phyloP scores from a whole-genome alignment of 2,113 vertebrate species.

The Tetrax tetrax region DNA sequence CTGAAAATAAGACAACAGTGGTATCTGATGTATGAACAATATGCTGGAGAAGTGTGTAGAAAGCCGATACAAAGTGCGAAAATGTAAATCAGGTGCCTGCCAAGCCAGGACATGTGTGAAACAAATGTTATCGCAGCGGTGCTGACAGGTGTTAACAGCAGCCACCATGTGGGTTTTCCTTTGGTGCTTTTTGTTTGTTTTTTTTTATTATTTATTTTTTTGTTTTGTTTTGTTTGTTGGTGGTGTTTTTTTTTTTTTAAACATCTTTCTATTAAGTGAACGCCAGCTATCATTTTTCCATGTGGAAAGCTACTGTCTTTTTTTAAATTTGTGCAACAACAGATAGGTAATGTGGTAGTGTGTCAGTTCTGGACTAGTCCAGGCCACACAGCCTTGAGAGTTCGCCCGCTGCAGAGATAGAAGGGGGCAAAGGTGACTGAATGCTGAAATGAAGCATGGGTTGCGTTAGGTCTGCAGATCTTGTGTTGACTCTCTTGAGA shows the following conservation, averaged over 20 bases:
- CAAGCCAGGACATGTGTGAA: conserved; percentile 29
- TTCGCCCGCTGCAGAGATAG: background rate
- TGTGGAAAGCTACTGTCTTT: background rate
- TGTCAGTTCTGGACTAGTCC: background rate
- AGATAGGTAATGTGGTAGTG: background rate
- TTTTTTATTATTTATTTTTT: too few species aligned
- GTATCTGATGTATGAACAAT: background rate
- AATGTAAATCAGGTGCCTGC: conserved; percentile 46
- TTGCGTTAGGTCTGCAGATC: background rate
- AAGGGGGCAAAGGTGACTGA: background rate
- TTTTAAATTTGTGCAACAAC: background rate
- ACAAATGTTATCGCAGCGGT: background rate
- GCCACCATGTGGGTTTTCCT: background rate
- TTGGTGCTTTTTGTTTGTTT: background rate
- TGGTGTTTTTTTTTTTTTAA: too few species aligned
- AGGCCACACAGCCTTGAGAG: background rate
- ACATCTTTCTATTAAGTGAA: background rate
- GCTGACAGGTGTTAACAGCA: conserved; percentile 44
- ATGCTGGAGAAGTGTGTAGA: background rate
- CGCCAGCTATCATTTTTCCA: background rate
- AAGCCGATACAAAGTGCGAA: conserved; percentile 41
- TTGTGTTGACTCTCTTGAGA: background rate
- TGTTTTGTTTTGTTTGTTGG: too few species aligned
- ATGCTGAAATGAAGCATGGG: background rate
- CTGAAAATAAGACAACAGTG: background rate